Base-by-base conservation (phyloP, 2,797 vertebrate species). In the Neosilurus hyrtlii region DNA sequence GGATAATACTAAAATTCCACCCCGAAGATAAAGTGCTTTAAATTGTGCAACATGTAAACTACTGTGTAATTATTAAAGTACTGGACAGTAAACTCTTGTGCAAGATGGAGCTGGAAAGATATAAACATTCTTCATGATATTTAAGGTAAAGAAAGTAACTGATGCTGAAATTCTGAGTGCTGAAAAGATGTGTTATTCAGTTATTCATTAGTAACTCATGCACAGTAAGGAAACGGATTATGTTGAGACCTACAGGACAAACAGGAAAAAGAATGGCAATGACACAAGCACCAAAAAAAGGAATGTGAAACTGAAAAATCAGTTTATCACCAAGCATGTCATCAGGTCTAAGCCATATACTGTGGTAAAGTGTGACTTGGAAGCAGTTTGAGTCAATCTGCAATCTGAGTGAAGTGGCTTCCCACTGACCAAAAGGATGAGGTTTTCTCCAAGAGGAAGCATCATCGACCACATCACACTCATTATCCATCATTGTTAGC, bases 401-500 rank as follows among this genome's bases (percentile, higher is more conserved):
- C 54, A 54, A 76, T 76, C 63, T 81, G 76, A 83, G 79, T 83
- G 84, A 84, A 35, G 67, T 54, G 30, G 73, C 75, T 73, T 68
- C 24, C 66, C 15, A 59, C 63, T 80, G 80, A 86, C 73, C 86
- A 81, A 83, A 59, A 70, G 81, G 49, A 76, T 66, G 52, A 30
- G 54, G 75, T 86, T 83, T 86, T 86, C 66, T 85, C 51, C 24
- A 30, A 82, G 59, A 65, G 83, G 84, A 87, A 87, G 82, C 74
- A 85, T 86, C 83, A 62, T 57, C 54, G 10, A 80, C 73, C 65
- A 73, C 79, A 43, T 43, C 82, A 74, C 61, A 79, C 74, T 84
- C 66, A 77, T 82, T 85, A 86, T 89, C 84, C 79, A 83, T 89
- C 87, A 86, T 63, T 84, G 86, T 84, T 86, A 82, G 80, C 2